Percentiles rank a stretch among this genome's conserved stretches.
phyloP scores from a whole-genome alignment of 2,113 vertebrate species.

The Mesoclemmys tuberculata region DNA sequence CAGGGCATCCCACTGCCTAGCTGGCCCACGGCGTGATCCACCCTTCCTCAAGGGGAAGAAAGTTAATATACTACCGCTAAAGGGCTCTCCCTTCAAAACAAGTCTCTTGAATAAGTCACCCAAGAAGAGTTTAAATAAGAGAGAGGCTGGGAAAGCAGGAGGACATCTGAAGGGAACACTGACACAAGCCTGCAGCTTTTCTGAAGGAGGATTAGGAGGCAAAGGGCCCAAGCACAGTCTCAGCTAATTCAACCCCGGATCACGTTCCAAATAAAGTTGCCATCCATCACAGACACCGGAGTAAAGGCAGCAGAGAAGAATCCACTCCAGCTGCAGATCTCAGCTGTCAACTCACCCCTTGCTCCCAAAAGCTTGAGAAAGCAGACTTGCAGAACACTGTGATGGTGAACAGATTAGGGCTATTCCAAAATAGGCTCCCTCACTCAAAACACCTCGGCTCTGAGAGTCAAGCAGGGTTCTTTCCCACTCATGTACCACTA shows the following conservation, averaged over 20 bases:
- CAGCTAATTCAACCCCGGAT: not conserved
- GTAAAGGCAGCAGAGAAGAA: not conserved
- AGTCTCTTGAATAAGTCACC: not conserved
- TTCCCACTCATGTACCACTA: accelerated
- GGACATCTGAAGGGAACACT: accelerated
- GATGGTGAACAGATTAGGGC: not conserved
- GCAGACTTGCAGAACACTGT: not conserved
- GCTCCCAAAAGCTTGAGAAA: not conserved
- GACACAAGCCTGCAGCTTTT: not conserved
- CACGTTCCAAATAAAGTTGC: not conserved
- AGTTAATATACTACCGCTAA: not conserved
- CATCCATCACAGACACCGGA: accelerated
- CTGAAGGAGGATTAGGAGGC: not conserved
- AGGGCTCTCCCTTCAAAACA: not conserved
- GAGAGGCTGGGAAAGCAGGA: not conserved
- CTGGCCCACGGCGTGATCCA: accelerated
- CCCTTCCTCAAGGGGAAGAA: not conserved
- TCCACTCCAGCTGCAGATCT: not conserved
- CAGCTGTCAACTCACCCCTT: not conserved
- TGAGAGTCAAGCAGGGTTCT: not conserved
- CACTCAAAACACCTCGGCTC: not conserved
- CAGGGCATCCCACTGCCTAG: not conserved
- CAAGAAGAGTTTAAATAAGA: constrained; percentile 24
- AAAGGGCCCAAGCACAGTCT: not conserved
- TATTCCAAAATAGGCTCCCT: not conserved